phyloP scores from a whole-genome alignment of 2,888 invertebrate genomes.

The Caenorhabditis sp. region DNA sequence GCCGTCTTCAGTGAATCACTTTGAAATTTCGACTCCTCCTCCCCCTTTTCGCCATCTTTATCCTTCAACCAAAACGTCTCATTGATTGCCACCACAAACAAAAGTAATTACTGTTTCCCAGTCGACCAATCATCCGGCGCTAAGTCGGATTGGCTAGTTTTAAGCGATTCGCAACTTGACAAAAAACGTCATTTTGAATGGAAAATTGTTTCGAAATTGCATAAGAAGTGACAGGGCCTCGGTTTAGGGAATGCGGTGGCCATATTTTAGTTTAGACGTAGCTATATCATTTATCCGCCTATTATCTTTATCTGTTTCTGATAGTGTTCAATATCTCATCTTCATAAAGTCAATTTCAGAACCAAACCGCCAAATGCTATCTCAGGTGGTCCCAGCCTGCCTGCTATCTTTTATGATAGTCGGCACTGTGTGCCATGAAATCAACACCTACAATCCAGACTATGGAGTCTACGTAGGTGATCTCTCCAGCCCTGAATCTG shows the following conservation, averaged over 20 bases:
- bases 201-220: conserved; percentile 63
- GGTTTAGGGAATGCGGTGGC: not conserved
- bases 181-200: conserved; percentile 61
- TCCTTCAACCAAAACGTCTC: conserved; percentile 37
- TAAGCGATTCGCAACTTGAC: conserved; percentile 59
- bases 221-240: conserved; percentile 56
- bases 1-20: conserved; percentile 40
- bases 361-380: conserved; percentile 37
- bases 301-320: not conserved
- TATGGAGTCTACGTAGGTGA: conserved; percentile 79
- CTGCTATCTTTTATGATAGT: conserved; percentile 18
- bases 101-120: conserved; percentile 60
- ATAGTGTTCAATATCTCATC: not conserved
- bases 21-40: conserved; percentile 9
- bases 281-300: conserved; percentile 2
- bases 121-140: conserved; percentile 60
- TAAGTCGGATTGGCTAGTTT: conserved; percentile 66
- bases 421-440: conserved; percentile 45
- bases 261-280: conserved; percentile 9
- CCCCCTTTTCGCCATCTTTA: conserved; percentile 25
- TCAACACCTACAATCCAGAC: conserved; percentile 74
- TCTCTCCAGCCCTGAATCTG: conserved; percentile 70
- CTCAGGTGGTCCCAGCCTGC: conserved; percentile 7
- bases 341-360: conserved; percentile 34
- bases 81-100: conserved; percentile 61